Percentiles rank a stretch among this genome's conserved stretches.
Evolutionary conservation across 1,140 invertebrate species (phyloP).

Genomic region (Plectus sambesii): DNA sequence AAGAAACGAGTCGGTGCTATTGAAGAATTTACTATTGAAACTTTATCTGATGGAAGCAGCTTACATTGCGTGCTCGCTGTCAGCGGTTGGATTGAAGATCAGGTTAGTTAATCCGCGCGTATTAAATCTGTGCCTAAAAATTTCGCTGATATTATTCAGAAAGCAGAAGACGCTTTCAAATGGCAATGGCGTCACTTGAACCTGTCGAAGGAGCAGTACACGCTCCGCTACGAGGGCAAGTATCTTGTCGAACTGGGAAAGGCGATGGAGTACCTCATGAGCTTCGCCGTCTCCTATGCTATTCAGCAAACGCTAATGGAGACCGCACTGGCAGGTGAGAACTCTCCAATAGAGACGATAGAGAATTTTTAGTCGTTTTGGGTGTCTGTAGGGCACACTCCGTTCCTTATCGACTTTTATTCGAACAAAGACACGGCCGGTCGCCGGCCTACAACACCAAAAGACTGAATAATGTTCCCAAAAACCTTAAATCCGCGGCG

Average conservation of each 20-base stretch:
- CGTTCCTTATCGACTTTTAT: no score
- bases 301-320: conserved; percentile 64
- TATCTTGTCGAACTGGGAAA: conserved; percentile 58
- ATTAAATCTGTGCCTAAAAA: no score
- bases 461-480: no score
- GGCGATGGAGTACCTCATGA: conserved; percentile 56
- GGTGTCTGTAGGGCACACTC: no score
- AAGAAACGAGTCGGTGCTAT: conserved; percentile 50
- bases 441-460: no score
- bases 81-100: conserved; percentile 41
- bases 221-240: conserved; percentile 58
- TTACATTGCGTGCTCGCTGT: conserved; percentile 35
- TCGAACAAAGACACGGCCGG: no score
- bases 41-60: conserved; percentile 36
- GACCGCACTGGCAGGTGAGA: conserved; percentile 58
- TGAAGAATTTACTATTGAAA: conserved; percentile 50
- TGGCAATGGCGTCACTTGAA: conserved; percentile 54
- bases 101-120: conserved; percentile 9
- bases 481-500: no score
- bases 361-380: no score
- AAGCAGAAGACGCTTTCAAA: conserved; percentile 31
- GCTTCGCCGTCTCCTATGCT: conserved; percentile 57
- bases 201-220: conserved; percentile 60
- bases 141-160: no score
- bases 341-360: no score